These are phyloP conservation scores for Strix occidentalis DNA, from an alignment of 2,797 vertebrate genomes.

Conservation along the genomic window DNA sequence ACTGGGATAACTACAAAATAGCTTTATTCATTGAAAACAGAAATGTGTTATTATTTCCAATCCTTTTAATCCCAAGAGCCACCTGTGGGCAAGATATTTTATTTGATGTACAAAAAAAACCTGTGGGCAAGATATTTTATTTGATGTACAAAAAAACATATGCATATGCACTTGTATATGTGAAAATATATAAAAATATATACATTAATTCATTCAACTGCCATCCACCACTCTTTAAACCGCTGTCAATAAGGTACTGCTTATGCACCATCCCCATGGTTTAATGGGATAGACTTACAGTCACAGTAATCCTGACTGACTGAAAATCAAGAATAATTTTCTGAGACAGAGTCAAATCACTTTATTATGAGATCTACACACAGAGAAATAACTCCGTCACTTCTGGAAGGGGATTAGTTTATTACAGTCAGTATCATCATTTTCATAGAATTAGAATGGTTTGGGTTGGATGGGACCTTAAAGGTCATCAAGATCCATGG, in stretches of 20 bases:
- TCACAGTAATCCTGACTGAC: not conserved
- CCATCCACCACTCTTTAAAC: not conserved
- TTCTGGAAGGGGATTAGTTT: not conserved
- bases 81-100: not conserved
- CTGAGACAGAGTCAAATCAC: not conserved
- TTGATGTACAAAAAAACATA: not conserved
- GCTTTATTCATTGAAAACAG: not conserved
- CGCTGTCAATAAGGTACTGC: not conserved
- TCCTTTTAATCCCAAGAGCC: conserved; percentile 9
- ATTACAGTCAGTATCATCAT: not conserved
- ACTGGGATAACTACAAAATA: conserved; percentile 85
- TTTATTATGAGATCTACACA: not conserved
- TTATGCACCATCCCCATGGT: not conserved
- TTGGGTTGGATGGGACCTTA: no score
- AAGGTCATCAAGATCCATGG: no score
- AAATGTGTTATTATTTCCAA: not conserved
- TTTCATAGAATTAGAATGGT: not conserved
- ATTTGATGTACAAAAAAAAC: not conserved
- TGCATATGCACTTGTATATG: not conserved
- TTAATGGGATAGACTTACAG: not conserved
- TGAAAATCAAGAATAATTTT: not conserved
- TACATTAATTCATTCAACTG: not conserved
- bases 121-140: not conserved
- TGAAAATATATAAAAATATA: not conserved
- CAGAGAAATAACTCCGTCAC: not conserved